A percentile compares a stretch with the other conserved stretches of the same genome.
These are phyloP conservation scores for Lycocerus yunnanus DNA, from an alignment of 2,888 invertebrate genomes.

Conservation along the genomic window DNA sequence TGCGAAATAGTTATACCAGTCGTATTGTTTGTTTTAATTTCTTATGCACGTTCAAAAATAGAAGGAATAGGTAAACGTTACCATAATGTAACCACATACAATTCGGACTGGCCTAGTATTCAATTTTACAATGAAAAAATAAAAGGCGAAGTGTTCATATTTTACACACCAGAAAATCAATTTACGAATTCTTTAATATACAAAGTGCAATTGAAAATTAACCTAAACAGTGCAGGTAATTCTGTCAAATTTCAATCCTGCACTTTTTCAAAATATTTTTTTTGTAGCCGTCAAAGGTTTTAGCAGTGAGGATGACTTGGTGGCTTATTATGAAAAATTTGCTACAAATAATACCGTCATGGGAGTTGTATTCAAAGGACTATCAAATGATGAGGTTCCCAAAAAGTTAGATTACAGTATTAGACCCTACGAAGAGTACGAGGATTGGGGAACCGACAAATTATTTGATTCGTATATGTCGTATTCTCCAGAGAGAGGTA, in stretches of 20 bases:
- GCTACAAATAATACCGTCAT: constrained; percentile 34
- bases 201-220: constrained; percentile 43
- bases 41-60: constrained; percentile 49
- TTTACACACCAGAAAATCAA: constrained; percentile 45
- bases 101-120: constrained; percentile 18
- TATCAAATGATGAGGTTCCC: constrained; percentile 22
- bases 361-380: constrained; percentile 44
- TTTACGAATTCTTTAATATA: constrained; percentile 45
- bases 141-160: constrained; percentile 34
- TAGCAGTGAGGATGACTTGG: constrained; percentile 38
- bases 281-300: constrained; percentile 44
- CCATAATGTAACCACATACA: constrained; percentile 42
- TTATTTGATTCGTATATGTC: constrained; percentile 23
- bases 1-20: constrained; percentile 49
- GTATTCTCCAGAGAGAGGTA: constrained; percentile 28
- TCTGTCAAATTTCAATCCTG: background rate
- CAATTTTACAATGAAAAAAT: constrained; percentile 35
- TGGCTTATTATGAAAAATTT: constrained; percentile 39
- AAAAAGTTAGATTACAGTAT: constrained; percentile 45
- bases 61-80: constrained; percentile 45
- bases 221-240: constrained; percentile 46
- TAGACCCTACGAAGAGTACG: constrained; percentile 40
- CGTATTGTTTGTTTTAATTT: constrained; percentile 48
- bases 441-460: constrained; percentile 41
- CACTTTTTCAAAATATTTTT: constrained; percentile 21